phyloP scores from a whole-genome alignment of 2,888 invertebrate species.

The Fragum whitleyi region DNA sequence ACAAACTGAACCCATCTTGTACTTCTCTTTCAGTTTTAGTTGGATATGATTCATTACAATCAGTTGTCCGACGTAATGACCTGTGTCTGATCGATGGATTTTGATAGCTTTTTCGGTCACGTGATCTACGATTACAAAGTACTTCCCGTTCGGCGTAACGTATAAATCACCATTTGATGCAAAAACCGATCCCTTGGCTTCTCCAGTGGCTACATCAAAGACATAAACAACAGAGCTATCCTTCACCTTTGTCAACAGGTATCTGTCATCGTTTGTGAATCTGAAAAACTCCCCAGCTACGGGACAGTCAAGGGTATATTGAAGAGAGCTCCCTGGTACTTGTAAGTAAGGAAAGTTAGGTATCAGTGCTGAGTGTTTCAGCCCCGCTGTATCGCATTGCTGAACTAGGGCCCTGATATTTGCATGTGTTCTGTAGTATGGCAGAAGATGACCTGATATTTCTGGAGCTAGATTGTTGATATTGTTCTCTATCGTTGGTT shows the following conservation, averaged over 20 bases:
- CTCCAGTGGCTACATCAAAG: conserved; percentile 80
- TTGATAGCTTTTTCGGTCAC: conserved; percentile 82
- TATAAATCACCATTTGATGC: conserved; percentile 82
- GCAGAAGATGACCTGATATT: conserved; percentile 82
- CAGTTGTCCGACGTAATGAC: conserved; percentile 82
- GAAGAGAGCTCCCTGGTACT: conserved; percentile 82
- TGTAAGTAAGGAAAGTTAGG: conserved; percentile 83
- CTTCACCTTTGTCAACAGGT: conserved; percentile 76
- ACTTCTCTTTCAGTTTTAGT: conserved; percentile 78
- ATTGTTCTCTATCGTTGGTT: conserved; percentile 76
- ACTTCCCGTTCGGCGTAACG: conserved; percentile 78
- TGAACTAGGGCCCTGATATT: conserved; percentile 81
- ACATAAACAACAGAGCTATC: conserved; percentile 74
- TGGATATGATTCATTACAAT: conserved; percentile 82
- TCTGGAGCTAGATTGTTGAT: conserved; percentile 83
- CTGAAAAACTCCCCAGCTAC: conserved; percentile 70
- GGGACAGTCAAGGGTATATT: conserved; percentile 73
- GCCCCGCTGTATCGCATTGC: conserved; percentile 81
- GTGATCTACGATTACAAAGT: conserved; percentile 81
- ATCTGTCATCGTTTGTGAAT: conserved; percentile 72
- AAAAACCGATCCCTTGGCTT: conserved; percentile 72
- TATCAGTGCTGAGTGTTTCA: conserved; percentile 80
- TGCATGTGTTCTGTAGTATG: conserved; percentile 80
- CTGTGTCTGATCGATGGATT: conserved; percentile 79
- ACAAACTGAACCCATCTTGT: conserved; percentile 75